phyloP scores from a whole-genome alignment of 2,888 invertebrate species.

The Aplocera efformata region DNA sequence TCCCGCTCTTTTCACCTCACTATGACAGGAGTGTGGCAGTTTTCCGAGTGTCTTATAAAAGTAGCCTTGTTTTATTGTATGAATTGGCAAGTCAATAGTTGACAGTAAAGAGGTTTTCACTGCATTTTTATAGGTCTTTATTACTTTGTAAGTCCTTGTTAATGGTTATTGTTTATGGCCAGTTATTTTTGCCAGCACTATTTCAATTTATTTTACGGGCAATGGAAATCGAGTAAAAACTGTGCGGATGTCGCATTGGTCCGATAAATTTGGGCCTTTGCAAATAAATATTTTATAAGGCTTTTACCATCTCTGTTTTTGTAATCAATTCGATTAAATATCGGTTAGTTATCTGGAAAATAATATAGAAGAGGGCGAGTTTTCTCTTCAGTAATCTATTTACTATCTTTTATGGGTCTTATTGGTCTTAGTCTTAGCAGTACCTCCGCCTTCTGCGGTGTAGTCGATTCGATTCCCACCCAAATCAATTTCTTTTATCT shows the following conservation, averaged over 20 bases:
- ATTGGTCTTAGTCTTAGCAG: no score
- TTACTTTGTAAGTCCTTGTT: slow-evolving; percentile 27
- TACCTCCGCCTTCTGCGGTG: no score
- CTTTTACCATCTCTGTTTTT: neutral
- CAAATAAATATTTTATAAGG: neutral
- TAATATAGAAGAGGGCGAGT: no score
- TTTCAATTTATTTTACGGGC: slow-evolving; percentile 9
- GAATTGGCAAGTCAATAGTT: slow-evolving; percentile 41
- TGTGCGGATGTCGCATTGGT: neutral
- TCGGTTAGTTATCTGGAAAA: no score
- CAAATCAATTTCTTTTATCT: no score
- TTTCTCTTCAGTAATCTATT: no score
- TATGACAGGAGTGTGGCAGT: slow-evolving; percentile 7
- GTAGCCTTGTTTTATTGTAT: slow-evolving; percentile 36
- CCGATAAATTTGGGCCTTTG: neutral
- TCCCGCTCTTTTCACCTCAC: slow-evolving; percentile 5
- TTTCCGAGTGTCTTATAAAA: slow-evolving; percentile 28
- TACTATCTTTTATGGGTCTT: no score
- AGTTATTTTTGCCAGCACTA: slow-evolving; percentile 9
- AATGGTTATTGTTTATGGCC: slow-evolving; percentile 22
- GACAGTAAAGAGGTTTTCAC: slow-evolving; percentile 23
- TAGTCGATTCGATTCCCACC: no score
- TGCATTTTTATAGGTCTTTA: slow-evolving; percentile 24
- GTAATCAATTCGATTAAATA: no score
- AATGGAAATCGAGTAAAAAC: slow-evolving; percentile 2